Base-by-base conservation (phyloP, 2,888 invertebrate species). In the Cerceris ruficornis region DNA sequence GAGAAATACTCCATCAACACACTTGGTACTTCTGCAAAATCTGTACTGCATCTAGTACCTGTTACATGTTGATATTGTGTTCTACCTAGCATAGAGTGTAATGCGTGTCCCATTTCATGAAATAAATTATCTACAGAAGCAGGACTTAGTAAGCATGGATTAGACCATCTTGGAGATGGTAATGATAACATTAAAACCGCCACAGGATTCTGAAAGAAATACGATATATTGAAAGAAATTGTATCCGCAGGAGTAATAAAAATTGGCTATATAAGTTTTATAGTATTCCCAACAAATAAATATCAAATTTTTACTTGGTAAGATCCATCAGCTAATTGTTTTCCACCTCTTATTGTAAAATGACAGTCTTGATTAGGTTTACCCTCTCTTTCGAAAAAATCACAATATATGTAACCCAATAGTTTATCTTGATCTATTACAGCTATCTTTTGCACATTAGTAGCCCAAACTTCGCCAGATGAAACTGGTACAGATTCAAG, bases 21-120 rank as follows among this genome's bases (percentile, higher is more conserved):
- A n/a, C 98, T 98, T 7, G 99, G 99, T 55, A 99, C 97, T 94
- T 99, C 99, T 0, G 99, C 99, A 91, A 99, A 97, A 93, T 99
- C 99, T 6, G 99, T 99, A 82, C 98, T 95, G 91, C 99, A 99
- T 71, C 99, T 94, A 0, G 99, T 99, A 76, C 99, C 99, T 5
- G 98, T 97, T 58, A 99, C 98, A 93, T 99, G 99, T 93, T 99
- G 99, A 93, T 98, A 98, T 77, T 95, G 95, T 0, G 99, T 98
- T 80, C 98, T 95, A 2, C 98, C 99, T 84, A 99, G 93, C 98
- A 99, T 99, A 15, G 99, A 98, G 93, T 99, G 99, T 95, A 99
- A 96, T 14, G 99, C 99, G 93, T 99, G 99, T 0, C 99, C 99
- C 96, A 98, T 96, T 94, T 99, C 99, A 92, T 99, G 99, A 93